Conservation (phyloP, 2,797 vertebrate species). For the Nannoperca australis region DNA sequence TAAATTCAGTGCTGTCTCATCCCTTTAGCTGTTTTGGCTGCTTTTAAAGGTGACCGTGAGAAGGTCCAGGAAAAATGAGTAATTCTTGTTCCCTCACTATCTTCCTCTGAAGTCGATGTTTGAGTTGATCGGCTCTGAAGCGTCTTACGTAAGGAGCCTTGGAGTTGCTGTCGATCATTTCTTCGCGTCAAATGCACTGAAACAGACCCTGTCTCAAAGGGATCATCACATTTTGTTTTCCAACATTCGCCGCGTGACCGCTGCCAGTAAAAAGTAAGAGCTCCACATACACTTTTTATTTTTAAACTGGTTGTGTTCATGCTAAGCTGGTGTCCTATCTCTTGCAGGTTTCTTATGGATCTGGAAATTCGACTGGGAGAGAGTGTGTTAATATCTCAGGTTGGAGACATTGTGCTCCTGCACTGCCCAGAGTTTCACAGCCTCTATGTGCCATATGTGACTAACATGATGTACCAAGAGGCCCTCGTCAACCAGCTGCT, state of each 20-base stretch:
- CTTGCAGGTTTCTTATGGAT: slow-evolving; percentile 83
- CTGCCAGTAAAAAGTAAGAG: slow-evolving; percentile 74
- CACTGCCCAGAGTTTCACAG: slow-evolving; percentile 76
- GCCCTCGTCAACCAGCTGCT: slow-evolving; percentile 80
- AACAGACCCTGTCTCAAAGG: slow-evolving; percentile 66
- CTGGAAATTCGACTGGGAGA: slow-evolving; percentile 82
- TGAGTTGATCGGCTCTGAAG: slow-evolving; percentile 88
- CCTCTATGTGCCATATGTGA: slow-evolving; percentile 87
- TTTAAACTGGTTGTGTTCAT: not conserved
- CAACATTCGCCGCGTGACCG: slow-evolving; percentile 79
- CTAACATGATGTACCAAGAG: slow-evolving; percentile 90
- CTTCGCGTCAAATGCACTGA: slow-evolving; percentile 75
- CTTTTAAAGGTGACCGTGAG: not conserved
- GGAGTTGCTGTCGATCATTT: slow-evolving; percentile 84
- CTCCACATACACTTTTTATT: not conserved
- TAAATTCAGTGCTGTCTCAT: not conserved
- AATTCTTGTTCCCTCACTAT: not conserved
- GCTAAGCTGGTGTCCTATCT: not conserved
- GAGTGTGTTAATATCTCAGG: slow-evolving; percentile 73
- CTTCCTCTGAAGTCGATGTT: slow-evolving; percentile 81
- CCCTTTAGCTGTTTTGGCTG: not conserved
- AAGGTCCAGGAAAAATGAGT: not conserved
- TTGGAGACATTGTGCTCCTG: slow-evolving; percentile 83
- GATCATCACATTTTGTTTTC: slow-evolving; percentile 87
- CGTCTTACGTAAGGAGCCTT: slow-evolving; percentile 87